phyloP scores from a whole-genome alignment of 1,140 invertebrate genomes.

The Cydia strobilella region DNA sequence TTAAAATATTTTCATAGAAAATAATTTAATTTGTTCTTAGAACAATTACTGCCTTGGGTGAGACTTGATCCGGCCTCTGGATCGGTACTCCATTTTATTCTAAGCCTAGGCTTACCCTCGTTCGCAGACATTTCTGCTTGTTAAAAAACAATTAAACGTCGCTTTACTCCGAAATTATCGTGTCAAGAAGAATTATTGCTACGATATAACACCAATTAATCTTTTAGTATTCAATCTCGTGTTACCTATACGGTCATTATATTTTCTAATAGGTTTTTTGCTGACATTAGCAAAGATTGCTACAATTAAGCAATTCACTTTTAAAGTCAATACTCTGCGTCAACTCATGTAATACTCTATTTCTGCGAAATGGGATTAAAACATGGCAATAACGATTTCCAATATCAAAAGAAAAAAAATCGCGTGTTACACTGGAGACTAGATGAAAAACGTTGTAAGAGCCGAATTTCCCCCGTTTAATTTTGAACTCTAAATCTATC shows the following conservation, averaged over 20 bases:
- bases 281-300: not conserved
- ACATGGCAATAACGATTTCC: not conserved
- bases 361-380: not conserved
- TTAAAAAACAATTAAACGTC: too few species aligned
- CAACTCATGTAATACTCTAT: not conserved
- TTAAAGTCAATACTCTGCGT: not conserved
- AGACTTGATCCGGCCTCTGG: too few species aligned
- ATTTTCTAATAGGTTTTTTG: not conserved
- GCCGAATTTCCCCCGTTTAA: too few species aligned
- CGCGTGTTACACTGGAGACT: too few species aligned
- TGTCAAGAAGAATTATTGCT: not conserved
- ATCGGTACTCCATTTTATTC: too few species aligned
- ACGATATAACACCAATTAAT: not conserved
- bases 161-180: not conserved
- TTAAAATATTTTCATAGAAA: too few species aligned
- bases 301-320: conserved; percentile 13
- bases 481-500: too few species aligned
- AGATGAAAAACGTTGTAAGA: too few species aligned
- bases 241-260: not conserved
- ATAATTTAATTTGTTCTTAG: too few species aligned
- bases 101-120: too few species aligned
- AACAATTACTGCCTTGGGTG: too few species aligned
- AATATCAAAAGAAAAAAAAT: not conserved
- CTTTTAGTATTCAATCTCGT: not conserved
- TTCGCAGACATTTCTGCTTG: too few species aligned